Evolutionary conservation across 1,140 invertebrate species (phyloP).

Genomic region (Drosophila sproati): DNA sequence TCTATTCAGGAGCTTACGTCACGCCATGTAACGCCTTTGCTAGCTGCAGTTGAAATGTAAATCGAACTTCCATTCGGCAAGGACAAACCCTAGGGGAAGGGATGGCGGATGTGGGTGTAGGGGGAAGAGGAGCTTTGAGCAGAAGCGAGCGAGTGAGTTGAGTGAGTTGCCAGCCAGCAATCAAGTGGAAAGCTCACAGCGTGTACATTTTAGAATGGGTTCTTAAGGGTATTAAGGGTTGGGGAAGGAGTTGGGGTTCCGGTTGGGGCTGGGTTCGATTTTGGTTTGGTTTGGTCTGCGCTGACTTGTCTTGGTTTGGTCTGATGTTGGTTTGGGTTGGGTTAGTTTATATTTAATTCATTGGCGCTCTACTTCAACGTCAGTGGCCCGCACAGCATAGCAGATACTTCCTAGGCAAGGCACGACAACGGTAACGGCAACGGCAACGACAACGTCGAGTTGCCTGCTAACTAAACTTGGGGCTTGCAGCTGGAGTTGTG

Average conservation of each 20-base stretch:
- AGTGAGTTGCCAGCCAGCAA: conserved; percentile 59
- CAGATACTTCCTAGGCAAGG: conserved; percentile 59
- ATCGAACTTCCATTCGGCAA: conserved; percentile 72
- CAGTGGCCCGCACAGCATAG: conserved; percentile 26
- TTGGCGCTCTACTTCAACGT: conserved; percentile 73
- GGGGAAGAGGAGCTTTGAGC: background rate
- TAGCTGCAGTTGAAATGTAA: conserved; percentile 76
- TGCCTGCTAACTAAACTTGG: conserved; percentile 51
- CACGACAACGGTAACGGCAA: conserved; percentile 28
- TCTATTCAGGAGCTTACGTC: conserved; percentile 62
- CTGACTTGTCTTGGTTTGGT: background rate
- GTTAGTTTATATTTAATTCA: conserved; percentile 77
- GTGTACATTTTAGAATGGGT: conserved; percentile 76
- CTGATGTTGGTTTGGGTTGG: background rate
- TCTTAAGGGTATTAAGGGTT: conserved; percentile 19
- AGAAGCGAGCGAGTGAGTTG: no score
- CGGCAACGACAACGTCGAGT: conserved; percentile 36
- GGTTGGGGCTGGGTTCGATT: background rate
- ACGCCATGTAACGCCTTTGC: conserved; percentile 46
- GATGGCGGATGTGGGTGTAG: background rate
- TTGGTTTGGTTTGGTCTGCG: conserved; percentile 2
- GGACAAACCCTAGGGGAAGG: conserved; percentile 44
- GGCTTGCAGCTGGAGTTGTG: conserved; percentile 7
- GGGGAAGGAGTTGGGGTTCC: no score
- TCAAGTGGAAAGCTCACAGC: conserved; percentile 76